These are phyloP conservation scores for Hirundichthys speculiger DNA, from an alignment of 2,113 vertebrate species.

Conservation along the genomic window DNA sequence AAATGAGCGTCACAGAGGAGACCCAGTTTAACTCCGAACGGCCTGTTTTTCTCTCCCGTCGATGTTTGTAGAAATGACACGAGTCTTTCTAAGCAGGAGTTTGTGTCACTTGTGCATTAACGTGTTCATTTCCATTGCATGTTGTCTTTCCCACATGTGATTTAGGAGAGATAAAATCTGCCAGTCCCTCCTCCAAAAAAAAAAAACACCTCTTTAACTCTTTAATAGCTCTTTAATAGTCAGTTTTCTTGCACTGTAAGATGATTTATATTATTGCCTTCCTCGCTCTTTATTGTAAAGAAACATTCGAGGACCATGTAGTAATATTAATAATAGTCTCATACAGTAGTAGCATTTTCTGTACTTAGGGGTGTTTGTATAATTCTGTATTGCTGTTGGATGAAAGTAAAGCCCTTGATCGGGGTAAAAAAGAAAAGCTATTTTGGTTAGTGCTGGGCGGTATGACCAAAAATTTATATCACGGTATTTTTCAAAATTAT, in stretches of 20 bases:
- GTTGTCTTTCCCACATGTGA: neutral
- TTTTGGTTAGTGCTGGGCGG: no score
- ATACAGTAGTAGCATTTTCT: neutral
- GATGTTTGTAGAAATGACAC: neutral
- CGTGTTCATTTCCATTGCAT: neutral
- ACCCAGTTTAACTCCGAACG: constrained; percentile 6
- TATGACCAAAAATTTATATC: no score
- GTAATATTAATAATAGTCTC: no score
- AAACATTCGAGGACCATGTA: no score
- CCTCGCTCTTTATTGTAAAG: no score
- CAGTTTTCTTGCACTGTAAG: no score
- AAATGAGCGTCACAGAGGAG: neutral
- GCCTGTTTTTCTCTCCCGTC: constrained; percentile 2
- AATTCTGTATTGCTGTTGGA: neutral
- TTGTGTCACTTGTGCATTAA: neutral
- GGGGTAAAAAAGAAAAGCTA: neutral
- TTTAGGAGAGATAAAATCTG: no score
- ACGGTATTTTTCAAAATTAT: no score
- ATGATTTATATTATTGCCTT: no score
- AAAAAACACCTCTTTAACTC: no score
- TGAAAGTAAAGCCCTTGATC: neutral
- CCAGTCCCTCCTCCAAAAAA: no score
- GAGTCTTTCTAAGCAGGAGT: neutral
- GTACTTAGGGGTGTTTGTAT: neutral
- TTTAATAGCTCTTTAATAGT: no score